Percentiles rank a stretch among this genome's conserved stretches.
phyloP scores from a whole-genome alignment of 1,140 invertebrate species.

The Drosophila melanica region DNA sequence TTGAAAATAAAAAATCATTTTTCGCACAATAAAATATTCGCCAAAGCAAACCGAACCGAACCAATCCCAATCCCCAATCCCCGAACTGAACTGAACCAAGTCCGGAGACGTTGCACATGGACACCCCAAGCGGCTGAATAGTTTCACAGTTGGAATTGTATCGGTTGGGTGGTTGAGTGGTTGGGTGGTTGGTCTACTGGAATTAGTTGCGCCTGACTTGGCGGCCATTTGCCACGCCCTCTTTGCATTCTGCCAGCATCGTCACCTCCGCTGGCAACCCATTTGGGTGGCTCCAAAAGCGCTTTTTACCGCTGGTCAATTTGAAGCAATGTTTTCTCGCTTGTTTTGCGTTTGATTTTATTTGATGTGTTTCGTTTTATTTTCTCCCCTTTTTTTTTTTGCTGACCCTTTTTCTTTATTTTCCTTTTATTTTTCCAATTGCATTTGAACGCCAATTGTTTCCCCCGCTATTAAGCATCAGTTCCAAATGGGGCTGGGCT shows the following conservation, averaged over 20 bases:
- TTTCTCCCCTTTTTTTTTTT: conserved; percentile 22
- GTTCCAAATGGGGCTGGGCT: conserved; percentile 9
- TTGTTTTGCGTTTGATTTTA: conserved; percentile 81
- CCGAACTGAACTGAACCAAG: conserved; percentile 10
- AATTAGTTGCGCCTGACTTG: conserved; percentile 83
- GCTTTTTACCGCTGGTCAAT: conserved; percentile 68
- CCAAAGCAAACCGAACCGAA: conserved; percentile 20
- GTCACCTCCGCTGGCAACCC: conserved; percentile 2
- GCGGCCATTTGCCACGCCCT: conserved; percentile 59
- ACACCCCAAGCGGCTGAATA: conserved; percentile 26
- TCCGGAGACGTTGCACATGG: conserved; percentile 21
- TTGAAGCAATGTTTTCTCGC: conserved; percentile 78
- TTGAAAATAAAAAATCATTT: conserved; percentile 84
- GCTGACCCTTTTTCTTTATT: conserved; percentile 40
- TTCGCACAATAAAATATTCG: conserved; percentile 83
- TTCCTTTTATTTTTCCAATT: conserved; percentile 47
- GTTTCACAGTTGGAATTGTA: conserved; percentile 54
- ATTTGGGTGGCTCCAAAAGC: conserved; percentile 37
- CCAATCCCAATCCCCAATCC: conserved; percentile 6
- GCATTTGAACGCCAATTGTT: conserved; percentile 42
- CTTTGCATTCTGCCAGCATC: neutral
- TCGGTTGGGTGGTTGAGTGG: neutral
- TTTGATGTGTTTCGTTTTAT: conserved; percentile 74
- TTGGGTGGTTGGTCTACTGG: conserved; percentile 27
- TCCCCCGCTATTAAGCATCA: conserved; percentile 7